Conservation (phyloP, 1,140 invertebrate genomes). For the Panagrolaimus sp. region DNA sequence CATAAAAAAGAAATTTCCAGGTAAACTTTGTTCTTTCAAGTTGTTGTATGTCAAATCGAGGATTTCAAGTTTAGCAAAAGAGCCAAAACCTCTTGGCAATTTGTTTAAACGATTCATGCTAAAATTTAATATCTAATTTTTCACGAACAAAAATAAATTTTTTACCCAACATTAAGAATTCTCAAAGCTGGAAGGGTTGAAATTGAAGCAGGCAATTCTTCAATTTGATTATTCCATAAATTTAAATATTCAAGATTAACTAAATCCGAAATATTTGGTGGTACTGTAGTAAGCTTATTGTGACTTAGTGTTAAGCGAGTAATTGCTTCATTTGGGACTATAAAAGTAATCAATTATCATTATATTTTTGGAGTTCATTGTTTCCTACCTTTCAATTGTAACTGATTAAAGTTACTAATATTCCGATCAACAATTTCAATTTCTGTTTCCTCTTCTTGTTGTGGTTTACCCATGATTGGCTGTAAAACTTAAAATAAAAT, state of each 20-base stretch:
- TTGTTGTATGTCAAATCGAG: conserved; percentile 97
- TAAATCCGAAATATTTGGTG: conserved; percentile 76
- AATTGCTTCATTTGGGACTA: conserved; percentile 36
- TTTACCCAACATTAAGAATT: conserved; percentile 81
- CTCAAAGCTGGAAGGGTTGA: conserved; percentile 88
- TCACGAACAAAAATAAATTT: neutral
- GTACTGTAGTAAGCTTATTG: conserved; percentile 75
- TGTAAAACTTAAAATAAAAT: too few species aligned
- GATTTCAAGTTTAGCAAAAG: conserved; percentile 88
- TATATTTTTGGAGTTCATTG: neutral
- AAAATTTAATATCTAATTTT: conserved; percentile 25
- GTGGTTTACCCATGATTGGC: conserved; percentile 21
- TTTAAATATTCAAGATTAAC: conserved; percentile 92
- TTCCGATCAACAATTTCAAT: conserved; percentile 89
- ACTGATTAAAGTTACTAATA: conserved; percentile 78
- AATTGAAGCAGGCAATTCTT: conserved; percentile 82
- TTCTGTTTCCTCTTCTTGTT: conserved; percentile 32
- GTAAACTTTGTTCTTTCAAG: conserved; percentile 82
- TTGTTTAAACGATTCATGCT: conserved; percentile 56
- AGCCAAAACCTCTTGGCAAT: conserved; percentile 88
- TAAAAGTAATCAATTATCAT: conserved; percentile 28
- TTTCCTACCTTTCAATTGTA: conserved; percentile 79
- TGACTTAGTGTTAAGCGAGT: conserved; percentile 85
- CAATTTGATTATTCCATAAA: conserved; percentile 89
- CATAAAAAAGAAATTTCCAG: conserved; percentile 98